Evolutionary conservation across 2,113 vertebrate genomes (phyloP), one percentile per base, ranked within the genome.

Genomic region (Apodemus sylvaticus): DNA sequence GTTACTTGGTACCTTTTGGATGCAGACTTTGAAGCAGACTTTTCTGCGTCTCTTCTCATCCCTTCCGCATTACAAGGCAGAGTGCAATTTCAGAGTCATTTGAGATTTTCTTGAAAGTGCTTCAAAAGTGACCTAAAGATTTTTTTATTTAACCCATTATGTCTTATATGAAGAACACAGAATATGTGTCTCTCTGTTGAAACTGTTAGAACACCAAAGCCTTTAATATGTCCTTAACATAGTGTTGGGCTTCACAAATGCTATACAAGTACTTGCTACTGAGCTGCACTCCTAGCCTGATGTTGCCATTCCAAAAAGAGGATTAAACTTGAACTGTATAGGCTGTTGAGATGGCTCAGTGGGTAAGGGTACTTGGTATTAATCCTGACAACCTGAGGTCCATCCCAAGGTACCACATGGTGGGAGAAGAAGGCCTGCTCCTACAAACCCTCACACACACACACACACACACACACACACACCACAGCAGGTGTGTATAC

Each of bases 81-180:
- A 96, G 22, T 73, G 51, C 51, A 83, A 94, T 86, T 93, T 97
- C 73, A 76, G 85, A 77, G 77, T 29, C 42, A 34, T 93, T 97
- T 51, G 42, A 97, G 24, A 24, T 60, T 97, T 97, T 97, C 94
- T 97, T 97, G 82, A 90, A 98, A 97, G 94, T 93, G 92, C 71
- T 96, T 97, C 95, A 60, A 93, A 29, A 36, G 94, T 97, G 93
- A 86, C 86, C 62, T 87, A 45, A 78, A 71, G 66, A 22, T 79
- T 76, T 92, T 91, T 92, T 92, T 45, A 71, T 82, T 77, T 66
- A 53, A 79, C 42, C 64, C 89, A 17, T 53, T 31, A 55, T 74
- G 20, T 51, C 26, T 39, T 64, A 5, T 48, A 78, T 39, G 71
- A 55, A 95, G 87, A 91, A 88, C 64, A 78, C 20, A 73, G 34